A percentile compares a stretch with the other conserved stretches of the same genome.
Evolutionary conservation across 1,140 invertebrate species (phyloP).

Genomic region (Sitophilus oryzae): DNA sequence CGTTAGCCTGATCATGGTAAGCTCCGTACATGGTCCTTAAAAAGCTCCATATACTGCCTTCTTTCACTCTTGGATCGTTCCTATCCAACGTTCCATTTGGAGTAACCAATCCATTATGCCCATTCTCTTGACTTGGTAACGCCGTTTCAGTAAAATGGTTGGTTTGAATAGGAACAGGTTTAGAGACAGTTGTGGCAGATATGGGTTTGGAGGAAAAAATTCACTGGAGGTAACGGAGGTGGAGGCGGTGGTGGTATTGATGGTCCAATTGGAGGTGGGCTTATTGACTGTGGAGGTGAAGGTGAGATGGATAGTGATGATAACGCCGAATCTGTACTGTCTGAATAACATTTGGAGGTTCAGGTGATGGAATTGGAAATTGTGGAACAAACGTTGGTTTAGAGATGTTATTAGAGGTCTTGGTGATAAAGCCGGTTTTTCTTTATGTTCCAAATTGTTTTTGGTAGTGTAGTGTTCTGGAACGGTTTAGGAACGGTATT

Average conservation of each 20-base stretch:
- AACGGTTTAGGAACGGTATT: constrained; percentile 20
- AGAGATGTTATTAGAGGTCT: too few species aligned
- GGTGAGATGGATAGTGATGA: constrained; percentile 25
- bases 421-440: constrained; percentile 9
- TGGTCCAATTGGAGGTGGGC: constrained; percentile 6
- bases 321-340: constrained; percentile 16
- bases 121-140: background rate
- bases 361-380: constrained; percentile 13
- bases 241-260: background rate
- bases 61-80: constrained; percentile 50
- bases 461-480: background rate
- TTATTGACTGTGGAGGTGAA: constrained; percentile 27
- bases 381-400: background rate
- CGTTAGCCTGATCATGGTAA: constrained; percentile 58
- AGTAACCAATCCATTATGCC: background rate
- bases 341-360: constrained; percentile 3
- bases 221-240: constrained; percentile 18
- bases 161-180: background rate
- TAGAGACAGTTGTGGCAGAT: background rate
- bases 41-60: constrained; percentile 59
- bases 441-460: too few species aligned
- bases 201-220: constrained; percentile 3
- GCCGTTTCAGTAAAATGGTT: background rate
- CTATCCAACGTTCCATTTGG: constrained; percentile 37
- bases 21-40: constrained; percentile 55